Conservation (phyloP, 2,888 invertebrate genomes). For the Villa cingulata region DNA sequence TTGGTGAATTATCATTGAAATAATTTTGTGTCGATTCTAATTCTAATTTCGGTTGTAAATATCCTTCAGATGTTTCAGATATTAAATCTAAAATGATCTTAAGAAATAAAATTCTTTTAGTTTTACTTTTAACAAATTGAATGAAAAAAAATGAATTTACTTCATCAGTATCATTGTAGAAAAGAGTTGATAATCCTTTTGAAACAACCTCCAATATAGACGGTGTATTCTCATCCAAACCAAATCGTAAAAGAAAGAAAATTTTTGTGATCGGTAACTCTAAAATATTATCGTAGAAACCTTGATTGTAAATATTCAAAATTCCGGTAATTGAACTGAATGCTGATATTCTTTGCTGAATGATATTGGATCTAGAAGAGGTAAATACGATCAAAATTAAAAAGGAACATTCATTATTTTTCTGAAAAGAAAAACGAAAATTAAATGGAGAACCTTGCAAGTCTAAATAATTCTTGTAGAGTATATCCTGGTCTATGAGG, state of each 20-base stretch:
- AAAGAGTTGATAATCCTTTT: slow-evolving; percentile 57
- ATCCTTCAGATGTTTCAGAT: slow-evolving; percentile 50
- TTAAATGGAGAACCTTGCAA: no score
- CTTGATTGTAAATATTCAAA: slow-evolving; percentile 52
- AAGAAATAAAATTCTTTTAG: slow-evolving; percentile 2
- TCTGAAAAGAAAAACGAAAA: slow-evolving; percentile 2
- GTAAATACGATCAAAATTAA: background rate
- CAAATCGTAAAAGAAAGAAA: slow-evolving; percentile 68
- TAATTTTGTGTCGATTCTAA: slow-evolving; percentile 20
- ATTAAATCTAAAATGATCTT: slow-evolving; percentile 51
- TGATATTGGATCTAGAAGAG: slow-evolving; percentile 47
- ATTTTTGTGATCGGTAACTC: slow-evolving; percentile 63
- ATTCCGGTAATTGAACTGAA: slow-evolving; percentile 69
- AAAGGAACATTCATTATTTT: background rate
- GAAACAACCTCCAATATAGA: slow-evolving; percentile 62
- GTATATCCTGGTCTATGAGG: slow-evolving; percentile 84
- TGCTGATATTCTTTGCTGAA: slow-evolving; percentile 71
- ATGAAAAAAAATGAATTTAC: slow-evolving; percentile 20
- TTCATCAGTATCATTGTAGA: slow-evolving; percentile 69
- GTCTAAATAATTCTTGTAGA: slow-evolving; percentile 70
- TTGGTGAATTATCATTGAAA: slow-evolving; percentile 31
- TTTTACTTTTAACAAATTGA: background rate
- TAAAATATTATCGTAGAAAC: slow-evolving; percentile 62
- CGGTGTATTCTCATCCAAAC: slow-evolving; percentile 69
- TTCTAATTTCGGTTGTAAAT: slow-evolving; percentile 45